These are phyloP conservation scores for Balearica regulorum DNA, from an alignment of 2,797 vertebrate species.

Conservation along the genomic window DNA sequence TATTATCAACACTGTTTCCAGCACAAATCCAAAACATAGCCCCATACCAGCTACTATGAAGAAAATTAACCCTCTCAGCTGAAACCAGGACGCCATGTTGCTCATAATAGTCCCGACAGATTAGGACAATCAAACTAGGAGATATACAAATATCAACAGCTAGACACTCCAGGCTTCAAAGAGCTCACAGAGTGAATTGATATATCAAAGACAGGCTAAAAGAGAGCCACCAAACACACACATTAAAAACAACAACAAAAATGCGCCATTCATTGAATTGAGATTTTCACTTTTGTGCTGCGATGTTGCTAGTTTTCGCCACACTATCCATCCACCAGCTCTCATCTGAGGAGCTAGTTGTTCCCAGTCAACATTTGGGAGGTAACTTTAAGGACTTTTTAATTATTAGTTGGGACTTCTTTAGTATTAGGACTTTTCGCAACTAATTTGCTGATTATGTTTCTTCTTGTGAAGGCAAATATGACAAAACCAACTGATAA, in stretches of 20 bases:
- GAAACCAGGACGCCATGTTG: neutral
- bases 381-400: neutral
- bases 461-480: neutral
- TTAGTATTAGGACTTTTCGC: neutral
- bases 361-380: neutral
- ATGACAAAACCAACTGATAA: neutral
- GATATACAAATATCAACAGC: neutral
- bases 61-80: too few relatives aligned
- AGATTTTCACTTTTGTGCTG: neutral
- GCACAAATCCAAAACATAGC: too few relatives aligned
- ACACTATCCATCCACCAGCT: neutral
- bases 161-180: neutral
- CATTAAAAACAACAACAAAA: accelerated
- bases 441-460: neutral
- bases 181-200: neutral
- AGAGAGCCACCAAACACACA: neutral
- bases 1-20: too few relatives aligned
- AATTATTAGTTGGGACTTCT: neutral
- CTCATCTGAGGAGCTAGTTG: neutral
- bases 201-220: neutral
- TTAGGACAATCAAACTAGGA: neutral
- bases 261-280: accelerated
- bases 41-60: too few relatives aligned
- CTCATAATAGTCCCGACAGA: neutral
- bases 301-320: neutral